Base-by-base conservation (phyloP, 2,888 invertebrate genomes). In the Conus canariensis region DNA sequence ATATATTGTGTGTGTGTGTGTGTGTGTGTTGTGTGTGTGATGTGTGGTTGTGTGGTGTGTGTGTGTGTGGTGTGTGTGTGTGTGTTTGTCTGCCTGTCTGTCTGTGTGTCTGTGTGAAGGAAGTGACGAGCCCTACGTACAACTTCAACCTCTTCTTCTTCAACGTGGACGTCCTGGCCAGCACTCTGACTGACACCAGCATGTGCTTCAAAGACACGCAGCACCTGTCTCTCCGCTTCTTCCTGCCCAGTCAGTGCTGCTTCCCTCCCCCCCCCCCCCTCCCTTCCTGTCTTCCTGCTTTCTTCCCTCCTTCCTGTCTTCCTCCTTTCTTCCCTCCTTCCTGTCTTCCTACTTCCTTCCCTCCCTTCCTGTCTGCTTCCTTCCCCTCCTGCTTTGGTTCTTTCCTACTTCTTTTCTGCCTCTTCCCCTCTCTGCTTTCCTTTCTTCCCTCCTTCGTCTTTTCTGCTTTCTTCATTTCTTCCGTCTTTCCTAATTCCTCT, bases 31-130 rank as follows among this genome's bases (percentile, higher is more conserved):
- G 16, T 82, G 82, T 82, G 30, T 82, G 45, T 82, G 30, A n/a
- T 74, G 74, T 74, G 74, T 74, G n/a, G n/a, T n/a, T 74, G 74
- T 74, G 74, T 74, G 74, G 74, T 74, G 74, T 74, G n/a, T 74
- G 74, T 74, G 74, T 74, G n/a, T 74, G 74, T 74, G 74, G n/a
- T 82, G 82, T 82, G 30, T 82, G 16, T 82, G 82, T 82, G 74
- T 82, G 82, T 82, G 30, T 2, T 0, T 82, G 9, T 30, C 30
- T 30, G 30, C 2, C 30, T 30, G 30, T 30, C 30, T 30, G 30
- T 30, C 30, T 45, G 45, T 64, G 12, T 64, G 16, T 16, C 1
- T 64, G 64, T 64, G 12, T 82, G 10, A 2, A 30, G 82, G 10
- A 14, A 6, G 10, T 25, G 82, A 30, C 82, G 82, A 19, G 30